Base-by-base conservation (phyloP, 2,888 invertebrate species). In the Lissonota sp. region DNA sequence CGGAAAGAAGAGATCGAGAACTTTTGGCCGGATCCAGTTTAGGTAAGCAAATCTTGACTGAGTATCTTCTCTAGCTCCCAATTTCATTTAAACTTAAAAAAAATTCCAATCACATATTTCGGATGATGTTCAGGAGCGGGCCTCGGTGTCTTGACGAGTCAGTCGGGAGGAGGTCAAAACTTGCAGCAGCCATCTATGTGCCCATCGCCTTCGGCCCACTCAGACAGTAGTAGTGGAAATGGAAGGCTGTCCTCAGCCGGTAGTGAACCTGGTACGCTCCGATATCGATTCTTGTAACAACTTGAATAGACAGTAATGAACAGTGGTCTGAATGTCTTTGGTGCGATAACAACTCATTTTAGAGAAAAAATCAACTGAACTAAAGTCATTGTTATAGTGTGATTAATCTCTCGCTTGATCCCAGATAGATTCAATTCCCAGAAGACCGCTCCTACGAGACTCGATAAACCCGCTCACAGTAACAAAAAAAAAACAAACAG, bases 1-100 rank as follows among this genome's bases (percentile, higher is more conserved):
- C 98, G 12, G 98, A 98, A 90, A 94, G 98, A 86, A 94, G 98
- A 84, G 98, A 98, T 90, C 93, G 98, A 62, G 98, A 98, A 49
- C 93, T 96, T 71, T 93, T 98, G 71, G 93, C 93, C 67, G 93
- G 92, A 82, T 92, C 92, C 83, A 91, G 92, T 89, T 86, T 92
- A 90, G 92, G 92, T 92, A 87, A 86, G 80, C 16, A 53, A 63
- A 37, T 44, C 60, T 49, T 26, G 42, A 57, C 7, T 39, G 55
- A 53, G 16, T 37, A 55, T 12, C 3, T 16, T 58, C 37, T 2
- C 46, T 16, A 5, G 16, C 57, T 44, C 57, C 58, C 55, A 67
- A 62, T 84, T 82, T 86, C 42, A 39, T 26, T 16, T 26, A 58
- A 66, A 80, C 49, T 16, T 10, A 51, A 62, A 75, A 26, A 14